phyloP scores from a whole-genome alignment of 2,113 vertebrate genomes.

The Ptychochromis oligacanthus region DNA sequence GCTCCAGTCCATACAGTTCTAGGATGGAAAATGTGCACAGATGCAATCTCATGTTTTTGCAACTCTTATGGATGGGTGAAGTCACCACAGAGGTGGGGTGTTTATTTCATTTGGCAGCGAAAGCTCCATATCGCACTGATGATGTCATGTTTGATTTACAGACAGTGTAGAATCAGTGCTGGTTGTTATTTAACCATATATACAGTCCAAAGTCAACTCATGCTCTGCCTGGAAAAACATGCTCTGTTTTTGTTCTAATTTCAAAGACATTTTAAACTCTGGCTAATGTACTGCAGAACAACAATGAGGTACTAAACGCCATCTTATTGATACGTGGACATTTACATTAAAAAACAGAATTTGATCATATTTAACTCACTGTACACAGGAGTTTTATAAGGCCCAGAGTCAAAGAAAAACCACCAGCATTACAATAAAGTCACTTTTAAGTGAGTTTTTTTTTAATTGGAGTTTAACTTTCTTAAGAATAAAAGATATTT shows the following conservation, averaged over 20 bases:
- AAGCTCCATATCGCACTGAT: slow-evolving; percentile 26
- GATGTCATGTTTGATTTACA: slow-evolving; percentile 64
- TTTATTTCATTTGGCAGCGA: slow-evolving; percentile 55
- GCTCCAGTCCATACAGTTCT: not conserved
- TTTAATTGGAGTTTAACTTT: too few relatives aligned
- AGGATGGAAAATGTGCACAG: not conserved
- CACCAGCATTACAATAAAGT: too few relatives aligned
- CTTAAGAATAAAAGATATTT: too few relatives aligned
- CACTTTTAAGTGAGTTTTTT: too few relatives aligned
- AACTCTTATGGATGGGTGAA: slow-evolving; percentile 22
- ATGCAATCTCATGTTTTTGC: slow-evolving; percentile 8
- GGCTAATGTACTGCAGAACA: not conserved
- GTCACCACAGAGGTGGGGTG: slow-evolving; percentile 45
- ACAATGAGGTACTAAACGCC: not conserved
- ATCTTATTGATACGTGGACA: not conserved
- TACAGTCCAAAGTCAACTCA: slow-evolving; percentile 16
- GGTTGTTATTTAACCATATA: slow-evolving; percentile 24
- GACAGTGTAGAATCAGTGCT: slow-evolving; percentile 8
- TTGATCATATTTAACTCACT: not conserved
- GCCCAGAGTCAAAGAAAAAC: too few relatives aligned
- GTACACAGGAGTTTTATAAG: not conserved
- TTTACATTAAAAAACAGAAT: slow-evolving; percentile 19
- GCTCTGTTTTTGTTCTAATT: slow-evolving; percentile 2
- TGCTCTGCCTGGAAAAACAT: not conserved
- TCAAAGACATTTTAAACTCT: not conserved